Conservation (phyloP, 1,140 invertebrate genomes). For the Schlechtendalia chinensis region DNA sequence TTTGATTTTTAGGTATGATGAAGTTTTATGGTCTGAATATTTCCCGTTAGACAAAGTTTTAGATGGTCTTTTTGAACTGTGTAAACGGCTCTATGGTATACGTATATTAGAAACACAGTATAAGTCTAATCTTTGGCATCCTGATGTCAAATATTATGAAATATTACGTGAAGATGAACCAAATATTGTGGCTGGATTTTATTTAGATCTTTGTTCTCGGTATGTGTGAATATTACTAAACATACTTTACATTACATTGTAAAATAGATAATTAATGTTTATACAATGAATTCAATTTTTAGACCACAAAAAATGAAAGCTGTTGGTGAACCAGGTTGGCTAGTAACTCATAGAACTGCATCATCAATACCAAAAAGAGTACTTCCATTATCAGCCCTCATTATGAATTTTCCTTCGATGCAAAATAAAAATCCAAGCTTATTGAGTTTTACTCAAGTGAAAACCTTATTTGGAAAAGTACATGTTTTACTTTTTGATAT, state of each 20-base stretch:
- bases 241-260: constrained; percentile 20
- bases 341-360: constrained; percentile 41
- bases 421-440: constrained; percentile 65
- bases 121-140: constrained; percentile 71
- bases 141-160: constrained; percentile 80
- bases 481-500: neutral
- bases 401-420: constrained; percentile 58
- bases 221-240: constrained; percentile 52
- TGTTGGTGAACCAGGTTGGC: constrained; percentile 37
- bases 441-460: constrained; percentile 73
- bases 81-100: constrained; percentile 77
- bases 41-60: constrained; percentile 81
- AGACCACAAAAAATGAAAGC: constrained; percentile 46
- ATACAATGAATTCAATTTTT: neutral
- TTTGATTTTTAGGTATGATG: constrained; percentile 61
- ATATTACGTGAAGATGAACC: constrained; percentile 70
- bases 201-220: constrained; percentile 77
- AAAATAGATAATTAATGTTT: neutral
- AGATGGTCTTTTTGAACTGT: constrained; percentile 71
- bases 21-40: constrained; percentile 72
- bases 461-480: constrained; percentile 61
- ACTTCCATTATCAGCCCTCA: constrained; percentile 46
- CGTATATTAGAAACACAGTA: constrained; percentile 68
- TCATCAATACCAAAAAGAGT: constrained; percentile 48
- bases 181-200: constrained; percentile 73